A percentile compares a stretch with the other conserved stretches of the same genome.
These are phyloP conservation scores for Lophochroa leadbeateri DNA, from an alignment of 2,113 vertebrate species.

Conservation along the genomic window DNA sequence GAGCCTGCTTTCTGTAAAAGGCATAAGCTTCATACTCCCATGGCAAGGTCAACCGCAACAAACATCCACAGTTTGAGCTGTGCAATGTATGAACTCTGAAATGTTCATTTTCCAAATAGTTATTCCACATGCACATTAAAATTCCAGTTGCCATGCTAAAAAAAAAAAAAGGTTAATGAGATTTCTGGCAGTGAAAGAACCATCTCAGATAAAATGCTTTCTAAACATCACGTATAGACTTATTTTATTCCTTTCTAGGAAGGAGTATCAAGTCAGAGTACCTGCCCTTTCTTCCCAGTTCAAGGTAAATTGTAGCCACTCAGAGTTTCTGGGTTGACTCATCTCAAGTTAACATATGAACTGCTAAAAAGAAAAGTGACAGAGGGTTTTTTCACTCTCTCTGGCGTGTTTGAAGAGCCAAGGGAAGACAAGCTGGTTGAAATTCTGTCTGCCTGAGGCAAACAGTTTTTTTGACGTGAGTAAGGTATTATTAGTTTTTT, in stretches of 20 bases:
- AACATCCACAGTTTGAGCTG: background rate
- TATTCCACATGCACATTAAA: background rate
- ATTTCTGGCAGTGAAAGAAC: background rate
- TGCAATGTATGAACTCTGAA: background rate
- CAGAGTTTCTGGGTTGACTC: background rate
- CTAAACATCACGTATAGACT: background rate
- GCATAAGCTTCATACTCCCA: background rate
- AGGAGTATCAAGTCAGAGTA: background rate
- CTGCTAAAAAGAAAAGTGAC: background rate
- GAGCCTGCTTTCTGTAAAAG: background rate
- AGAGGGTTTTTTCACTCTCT: background rate
- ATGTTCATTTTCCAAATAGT: background rate
- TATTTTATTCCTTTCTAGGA: background rate
- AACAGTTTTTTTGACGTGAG: background rate
- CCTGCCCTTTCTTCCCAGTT: background rate
- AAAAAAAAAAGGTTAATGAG: background rate
- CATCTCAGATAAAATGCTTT: background rate
- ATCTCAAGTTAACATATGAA: background rate
- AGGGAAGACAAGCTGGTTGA: background rate
- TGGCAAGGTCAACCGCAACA: background rate
- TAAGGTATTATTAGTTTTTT: background rate
- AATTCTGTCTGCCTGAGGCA: conserved; percentile 8
- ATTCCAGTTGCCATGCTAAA: background rate
- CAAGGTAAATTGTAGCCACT: background rate
- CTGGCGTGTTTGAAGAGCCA: background rate